phyloP scores from a whole-genome alignment of 1,140 invertebrate species.

The Drosophila biarmipes region DNA sequence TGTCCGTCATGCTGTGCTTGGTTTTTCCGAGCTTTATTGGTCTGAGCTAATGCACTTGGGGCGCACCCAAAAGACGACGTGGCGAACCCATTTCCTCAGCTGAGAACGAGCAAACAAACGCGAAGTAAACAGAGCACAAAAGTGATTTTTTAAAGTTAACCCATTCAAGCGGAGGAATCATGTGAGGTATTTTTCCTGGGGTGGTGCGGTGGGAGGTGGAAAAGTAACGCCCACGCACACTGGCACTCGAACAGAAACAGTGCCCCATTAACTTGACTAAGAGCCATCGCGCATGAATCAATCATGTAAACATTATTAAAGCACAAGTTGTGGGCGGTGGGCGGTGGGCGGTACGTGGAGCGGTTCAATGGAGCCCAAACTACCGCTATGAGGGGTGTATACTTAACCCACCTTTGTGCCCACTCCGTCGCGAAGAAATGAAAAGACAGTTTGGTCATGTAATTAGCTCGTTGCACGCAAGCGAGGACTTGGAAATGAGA shows the following conservation, averaged over 20 bases:
- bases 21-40: constrained; percentile 23
- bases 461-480: constrained; percentile 62
- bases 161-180: constrained; percentile 18
- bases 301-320: constrained; percentile 71
- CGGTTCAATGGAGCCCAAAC: constrained; percentile 50
- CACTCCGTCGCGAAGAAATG: constrained; percentile 42
- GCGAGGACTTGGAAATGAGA: constrained; percentile 5
- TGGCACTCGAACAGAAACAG: constrained; percentile 4
- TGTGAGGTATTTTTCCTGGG: constrained; percentile 15
- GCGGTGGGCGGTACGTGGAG: not conserved
- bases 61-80: constrained; percentile 25
- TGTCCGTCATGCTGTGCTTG: constrained; percentile 36
- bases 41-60: constrained; percentile 30
- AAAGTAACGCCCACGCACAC: constrained; percentile 8
- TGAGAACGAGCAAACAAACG: constrained; percentile 5
- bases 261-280: constrained; percentile 61
- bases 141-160: constrained; percentile 54
- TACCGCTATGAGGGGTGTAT: constrained; percentile 36
- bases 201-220: not conserved
- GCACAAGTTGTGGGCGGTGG: constrained; percentile 11
- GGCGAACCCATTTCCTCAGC: constrained; percentile 31
- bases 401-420: constrained; percentile 32
- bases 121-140: constrained; percentile 20
- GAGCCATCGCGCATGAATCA: constrained; percentile 63
- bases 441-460: constrained; percentile 75